Evolutionary conservation across 2,113 vertebrate genomes (phyloP), one percentile per base, ranked within the genome.

Genomic region (Greenwoodochromis staneri): DNA sequence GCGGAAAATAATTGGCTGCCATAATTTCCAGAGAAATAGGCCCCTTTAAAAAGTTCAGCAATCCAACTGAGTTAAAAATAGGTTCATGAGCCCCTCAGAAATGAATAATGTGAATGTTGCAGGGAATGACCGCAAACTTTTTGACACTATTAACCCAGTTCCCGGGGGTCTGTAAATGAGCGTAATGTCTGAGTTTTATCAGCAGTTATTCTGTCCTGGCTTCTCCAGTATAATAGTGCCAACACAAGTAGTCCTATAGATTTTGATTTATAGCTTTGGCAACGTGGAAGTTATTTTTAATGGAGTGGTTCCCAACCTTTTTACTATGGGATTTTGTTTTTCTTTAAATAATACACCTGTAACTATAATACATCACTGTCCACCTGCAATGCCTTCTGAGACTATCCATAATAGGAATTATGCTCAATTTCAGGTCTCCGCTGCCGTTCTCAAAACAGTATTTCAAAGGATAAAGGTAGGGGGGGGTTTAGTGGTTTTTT

Each of bases 1-100:
- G 90, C 53, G 51, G 87, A 91, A 94, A 94, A 92, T 92, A 94
- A 93, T 92, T 88, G 88, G 81, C 91, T 91, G 83, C 80, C 84
- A 86, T 59, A 55, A 88, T 91, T 90, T 83, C 78, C 36, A 76
- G 86, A 93, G 73, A 91, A 93, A 90, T 80, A 59, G 53, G 19
- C 54, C n/a, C 24, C 34, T 27, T 61, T 31, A 84, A 86, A 83
- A 78, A 81, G 84, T 88, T 90, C 53, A 85, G 84, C 81, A 84
- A 59, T 85, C 29, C 53, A 78, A 45, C 40, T 4, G 16, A 84
- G 81, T 90, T 90, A 88, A 83, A 90, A 93, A 90, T 90, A 80
- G 87, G 85, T 92, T 90, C 85, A 80, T 55, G 85, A 92, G 82
- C 85, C 24, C 19, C 71, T 89, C 59, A 61, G 45, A 93, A 87